Evolutionary conservation across 2,888 invertebrate species (phyloP), one percentile per base, ranked within the genome.

Genomic region (Exocentrus adspersus): DNA sequence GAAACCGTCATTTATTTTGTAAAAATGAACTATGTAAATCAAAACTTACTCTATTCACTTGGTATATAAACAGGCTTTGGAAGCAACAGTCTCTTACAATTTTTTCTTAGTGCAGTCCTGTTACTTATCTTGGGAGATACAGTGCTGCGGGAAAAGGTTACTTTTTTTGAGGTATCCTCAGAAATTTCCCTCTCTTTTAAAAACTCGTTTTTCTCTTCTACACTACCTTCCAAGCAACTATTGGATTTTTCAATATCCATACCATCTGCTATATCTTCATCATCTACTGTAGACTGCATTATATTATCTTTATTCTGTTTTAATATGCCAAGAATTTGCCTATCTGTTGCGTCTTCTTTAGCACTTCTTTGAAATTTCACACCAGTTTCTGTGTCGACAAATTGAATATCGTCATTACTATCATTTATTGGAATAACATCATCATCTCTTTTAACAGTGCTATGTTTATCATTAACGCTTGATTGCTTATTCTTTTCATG

Each of bases 121-220:
- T 57, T 42, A 2, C 52, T 64, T 16, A 4, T 14, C 41, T 57
- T 46, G 3, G 60, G 61, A 7, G 60, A 51, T 9, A 48, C 21
- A 1, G 60, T 64, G 50, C 46, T 52, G 59, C 59, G n/a, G 6
- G 64, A 32, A 67, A 54, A 62, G 53, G 53, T 50, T 45, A 68
- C 61, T 59, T 61, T 62, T 50, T 45, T 51, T 56, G 64, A 14
- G 9, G n/a, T 21, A 9, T 51, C 43, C 1, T 57, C 41, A 9
- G 51, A 21, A 9, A 51, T 59, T 30, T 59, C 51, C 37, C 51
- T 57, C 9, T 32, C 46, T 28, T 10, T 46, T 1, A 2, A 19
- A 2, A 7, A 4, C 14, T 21, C 12, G n/a, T 10, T 14, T n/a
- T 54, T 42, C 9, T 21, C 12, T 12, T 12, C 42, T 2, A 21